Conservation (phyloP, 2,113 vertebrate species). For the Dryoscopus gambensis region DNA sequence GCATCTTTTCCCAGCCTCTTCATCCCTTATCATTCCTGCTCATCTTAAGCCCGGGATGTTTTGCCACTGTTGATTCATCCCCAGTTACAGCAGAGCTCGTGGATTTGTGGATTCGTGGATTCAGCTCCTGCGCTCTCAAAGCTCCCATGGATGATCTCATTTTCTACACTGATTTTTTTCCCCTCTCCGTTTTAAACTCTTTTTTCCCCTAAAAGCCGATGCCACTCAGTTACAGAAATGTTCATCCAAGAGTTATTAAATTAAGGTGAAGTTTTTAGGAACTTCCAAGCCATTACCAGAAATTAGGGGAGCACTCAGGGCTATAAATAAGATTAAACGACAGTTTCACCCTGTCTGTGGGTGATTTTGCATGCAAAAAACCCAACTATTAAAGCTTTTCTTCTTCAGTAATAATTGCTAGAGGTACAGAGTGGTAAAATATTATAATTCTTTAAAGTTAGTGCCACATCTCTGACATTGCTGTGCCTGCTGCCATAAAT, state of each 20-base stretch:
- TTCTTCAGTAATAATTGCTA: not conserved
- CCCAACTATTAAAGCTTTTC: not conserved
- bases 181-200: not conserved
- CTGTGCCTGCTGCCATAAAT: not conserved
- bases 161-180: not conserved
- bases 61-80: not conserved
- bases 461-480: not conserved
- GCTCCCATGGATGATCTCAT: not conserved
- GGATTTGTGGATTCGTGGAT: not conserved
- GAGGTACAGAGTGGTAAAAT: not conserved
- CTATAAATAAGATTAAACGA: not conserved
- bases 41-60: not conserved
- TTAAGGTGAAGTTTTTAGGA: not conserved
- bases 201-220: not conserved
- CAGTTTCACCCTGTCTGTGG: fast-evolving
- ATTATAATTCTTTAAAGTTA: not conserved
- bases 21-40: not conserved
- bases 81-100: not conserved
- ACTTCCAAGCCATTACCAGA: not conserved
- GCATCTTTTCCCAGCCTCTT: not conserved
- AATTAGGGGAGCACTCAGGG: not conserved
- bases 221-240: fast-evolving
- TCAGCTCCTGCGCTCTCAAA: not conserved
- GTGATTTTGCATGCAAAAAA: not conserved
- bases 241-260: not conserved